phyloP scores from a whole-genome alignment of 2,113 vertebrate genomes.

The Bungarus multicinctus region DNA sequence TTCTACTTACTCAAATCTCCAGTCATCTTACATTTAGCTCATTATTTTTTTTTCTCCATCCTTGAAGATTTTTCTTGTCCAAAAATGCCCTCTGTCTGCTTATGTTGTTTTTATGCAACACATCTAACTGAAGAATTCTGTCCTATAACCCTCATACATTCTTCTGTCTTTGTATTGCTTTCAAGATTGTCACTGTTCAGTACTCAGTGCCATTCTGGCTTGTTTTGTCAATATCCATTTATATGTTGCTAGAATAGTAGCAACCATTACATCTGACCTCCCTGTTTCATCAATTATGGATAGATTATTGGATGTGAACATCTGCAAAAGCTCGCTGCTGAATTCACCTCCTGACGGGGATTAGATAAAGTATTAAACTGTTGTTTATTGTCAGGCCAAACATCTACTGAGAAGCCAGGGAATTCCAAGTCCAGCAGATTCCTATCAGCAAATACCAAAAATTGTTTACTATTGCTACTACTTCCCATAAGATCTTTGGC shows the following conservation, averaged over 20 bases:
- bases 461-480: slow-evolving; percentile 75
- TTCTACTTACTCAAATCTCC: slow-evolving; percentile 74
- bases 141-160: slow-evolving; percentile 43
- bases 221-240: slow-evolving; percentile 99
- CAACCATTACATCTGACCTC: slow-evolving; percentile 99
- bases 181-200: slow-evolving; percentile 76
- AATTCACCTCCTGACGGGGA: slow-evolving; percentile 95
- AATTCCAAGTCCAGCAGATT: slow-evolving; percentile 80
- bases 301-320: slow-evolving; percentile 99
- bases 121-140: slow-evolving; percentile 53
- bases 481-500: slow-evolving; percentile 78
- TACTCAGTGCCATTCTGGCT: slow-evolving; percentile 83
- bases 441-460: slow-evolving; percentile 87
- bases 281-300: slow-evolving; percentile 99
- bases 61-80: slow-evolving; percentile 43
- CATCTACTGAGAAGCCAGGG: slow-evolving; percentile 88
- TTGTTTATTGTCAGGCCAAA: slow-evolving; percentile 99
- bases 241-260: slow-evolving; percentile 94
- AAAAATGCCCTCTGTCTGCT: slow-evolving; percentile 59
- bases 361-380: slow-evolving; percentile 99
- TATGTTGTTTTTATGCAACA: slow-evolving; percentile 51
- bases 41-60: slow-evolving; percentile 35
- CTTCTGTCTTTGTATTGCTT: slow-evolving; percentile 54
- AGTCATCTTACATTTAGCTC: slow-evolving; percentile 29
- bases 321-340: slow-evolving; percentile 94